Conservation (phyloP, 2,888 invertebrate species). For the Lasioglossum leucozonium region DNA sequence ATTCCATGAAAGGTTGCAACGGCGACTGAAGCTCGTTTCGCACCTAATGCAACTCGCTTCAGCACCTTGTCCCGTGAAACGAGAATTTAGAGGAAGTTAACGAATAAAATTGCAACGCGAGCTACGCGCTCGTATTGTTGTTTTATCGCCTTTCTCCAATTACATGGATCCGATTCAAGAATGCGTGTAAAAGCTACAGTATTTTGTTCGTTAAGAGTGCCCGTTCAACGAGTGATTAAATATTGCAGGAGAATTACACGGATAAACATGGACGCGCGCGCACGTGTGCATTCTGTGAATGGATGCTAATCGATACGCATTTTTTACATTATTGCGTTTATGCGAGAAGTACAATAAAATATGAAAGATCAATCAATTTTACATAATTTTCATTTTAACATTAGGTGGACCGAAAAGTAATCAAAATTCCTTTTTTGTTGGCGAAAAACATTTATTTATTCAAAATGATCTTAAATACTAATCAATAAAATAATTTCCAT, state of each 20-base stretch:
- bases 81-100: background rate
- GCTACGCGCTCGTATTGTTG: background rate
- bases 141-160: constrained; percentile 6
- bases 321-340: background rate
- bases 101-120: background rate
- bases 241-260: background rate
- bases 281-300: no score
- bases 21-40: constrained; percentile 72
- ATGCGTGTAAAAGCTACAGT: background rate
- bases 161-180: background rate
- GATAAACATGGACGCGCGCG: background rate
- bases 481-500: no score
- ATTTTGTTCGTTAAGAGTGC: background rate
- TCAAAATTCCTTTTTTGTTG: no score
- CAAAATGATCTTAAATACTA: no score
- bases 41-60: constrained; percentile 72
- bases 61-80: constrained; percentile 44
- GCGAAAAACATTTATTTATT: no score
- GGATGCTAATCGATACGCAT: background rate
- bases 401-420: no score
- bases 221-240: background rate
- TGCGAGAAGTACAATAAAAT: background rate
- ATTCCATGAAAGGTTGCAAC: constrained; percentile 73
- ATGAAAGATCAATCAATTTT: background rate
- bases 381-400: background rate